phyloP scores from a whole-genome alignment of 2,797 vertebrate species.

The Pagetopsis macropterus region DNA sequence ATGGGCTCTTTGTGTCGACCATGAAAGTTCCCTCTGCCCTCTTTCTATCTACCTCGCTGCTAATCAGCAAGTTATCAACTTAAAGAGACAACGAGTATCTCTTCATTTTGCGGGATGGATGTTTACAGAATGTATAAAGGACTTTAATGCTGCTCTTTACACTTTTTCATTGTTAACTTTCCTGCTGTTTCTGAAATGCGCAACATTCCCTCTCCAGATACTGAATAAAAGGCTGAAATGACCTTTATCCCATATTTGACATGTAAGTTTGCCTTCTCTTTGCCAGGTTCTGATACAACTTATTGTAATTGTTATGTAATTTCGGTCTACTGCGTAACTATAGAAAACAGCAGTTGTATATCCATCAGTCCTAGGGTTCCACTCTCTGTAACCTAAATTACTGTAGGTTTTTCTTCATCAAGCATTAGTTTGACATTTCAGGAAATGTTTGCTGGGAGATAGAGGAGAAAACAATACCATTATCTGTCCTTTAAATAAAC shows the following conservation, averaged over 20 bases:
- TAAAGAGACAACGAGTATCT: conserved; percentile 26
- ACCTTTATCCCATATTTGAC: neutral
- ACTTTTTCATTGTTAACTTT: neutral
- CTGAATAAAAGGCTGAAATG: neutral
- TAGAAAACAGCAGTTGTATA: neutral
- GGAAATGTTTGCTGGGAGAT: neutral
- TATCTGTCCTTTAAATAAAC: neutral
- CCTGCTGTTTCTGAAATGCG: neutral
- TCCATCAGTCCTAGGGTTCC: neutral
- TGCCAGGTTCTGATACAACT: neutral
- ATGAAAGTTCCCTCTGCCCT: conserved; percentile 46
- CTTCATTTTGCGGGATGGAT: conserved; percentile 24
- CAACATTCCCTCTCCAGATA: neutral
- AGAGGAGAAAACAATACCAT: neutral
- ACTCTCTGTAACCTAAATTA: neutral
- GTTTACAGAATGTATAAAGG: conserved; percentile 3
- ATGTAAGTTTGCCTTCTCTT: neutral
- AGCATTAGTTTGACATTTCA: neutral
- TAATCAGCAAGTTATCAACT: conserved; percentile 52
- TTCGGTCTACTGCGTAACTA: neutral
- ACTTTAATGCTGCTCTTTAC: conserved; percentile 12
- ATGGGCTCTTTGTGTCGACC: conserved; percentile 66
- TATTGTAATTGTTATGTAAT: neutral
- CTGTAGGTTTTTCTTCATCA: neutral
- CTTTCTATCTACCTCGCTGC: conserved; percentile 35